Evolutionary conservation across 2,797 vertebrate genomes (phyloP).

Genomic region (Danionella dracula): DNA sequence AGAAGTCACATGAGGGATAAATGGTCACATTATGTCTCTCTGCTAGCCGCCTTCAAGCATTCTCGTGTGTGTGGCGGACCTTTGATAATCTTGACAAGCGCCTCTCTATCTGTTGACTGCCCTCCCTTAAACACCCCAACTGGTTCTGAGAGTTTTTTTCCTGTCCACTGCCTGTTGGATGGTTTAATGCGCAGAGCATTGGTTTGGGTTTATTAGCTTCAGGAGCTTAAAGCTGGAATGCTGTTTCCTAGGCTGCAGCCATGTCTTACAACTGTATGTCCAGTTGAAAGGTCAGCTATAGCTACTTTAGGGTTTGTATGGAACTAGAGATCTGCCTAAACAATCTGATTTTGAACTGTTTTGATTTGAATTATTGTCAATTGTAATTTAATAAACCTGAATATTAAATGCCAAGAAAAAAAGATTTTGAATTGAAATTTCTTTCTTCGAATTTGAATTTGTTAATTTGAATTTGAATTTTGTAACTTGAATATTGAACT

Average conservation of each 20-base stretch:
- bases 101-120: slow-evolving; percentile 44
- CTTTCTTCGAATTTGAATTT: too few relatives aligned
- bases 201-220: slow-evolving; percentile 28
- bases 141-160: not conserved
- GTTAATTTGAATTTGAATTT: too few relatives aligned
- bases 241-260: slow-evolving; percentile 11
- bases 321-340: too few relatives aligned
- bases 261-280: slow-evolving; percentile 4
- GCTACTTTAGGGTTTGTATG: not conserved
- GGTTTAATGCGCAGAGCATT: slow-evolving; percentile 34
- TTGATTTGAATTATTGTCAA: too few relatives aligned
- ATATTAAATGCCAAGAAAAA: too few relatives aligned
- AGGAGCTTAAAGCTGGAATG: slow-evolving; percentile 16
- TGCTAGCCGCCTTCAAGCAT: slow-evolving; percentile 48
- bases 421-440: too few relatives aligned
- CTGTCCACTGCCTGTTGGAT: not conserved
- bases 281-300: slow-evolving; percentile 8
- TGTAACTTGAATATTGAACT: too few relatives aligned
- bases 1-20: slow-evolving; percentile 53
- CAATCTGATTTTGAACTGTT: too few relatives aligned
- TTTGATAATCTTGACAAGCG: slow-evolving; percentile 51
- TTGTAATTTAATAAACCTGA: too few relatives aligned
- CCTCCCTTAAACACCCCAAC: slow-evolving; percentile 11
- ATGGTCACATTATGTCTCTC: slow-evolving; percentile 45
- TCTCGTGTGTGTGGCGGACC: slow-evolving; percentile 46